Evolutionary conservation across 2,797 vertebrate species (phyloP).

Genomic region (Tragopan temminckii): DNA sequence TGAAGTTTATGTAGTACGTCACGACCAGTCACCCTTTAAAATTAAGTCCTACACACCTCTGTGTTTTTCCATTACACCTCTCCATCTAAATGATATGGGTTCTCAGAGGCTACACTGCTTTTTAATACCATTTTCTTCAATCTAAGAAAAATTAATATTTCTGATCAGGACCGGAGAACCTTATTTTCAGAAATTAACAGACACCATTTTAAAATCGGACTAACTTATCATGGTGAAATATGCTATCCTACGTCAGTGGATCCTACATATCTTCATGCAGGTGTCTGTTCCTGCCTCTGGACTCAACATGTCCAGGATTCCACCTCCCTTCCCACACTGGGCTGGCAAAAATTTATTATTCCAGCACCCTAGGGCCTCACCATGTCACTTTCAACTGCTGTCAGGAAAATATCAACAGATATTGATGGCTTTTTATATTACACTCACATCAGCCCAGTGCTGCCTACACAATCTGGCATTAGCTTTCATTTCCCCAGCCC

Average conservation of each 20-base stretch:
- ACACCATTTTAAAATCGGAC: not conserved
- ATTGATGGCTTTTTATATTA: not conserved
- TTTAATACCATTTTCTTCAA: not conserved
- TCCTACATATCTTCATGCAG: not conserved
- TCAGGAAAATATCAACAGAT: conserved; percentile 22
- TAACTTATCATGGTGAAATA: not conserved
- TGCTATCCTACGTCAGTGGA: not conserved
- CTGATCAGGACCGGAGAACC: not conserved
- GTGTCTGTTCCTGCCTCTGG: not conserved
- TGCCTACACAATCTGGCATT: not conserved
- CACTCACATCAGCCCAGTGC: not conserved
- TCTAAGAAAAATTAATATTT: not conserved
- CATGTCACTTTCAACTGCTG: not conserved
- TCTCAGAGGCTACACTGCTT: not conserved
- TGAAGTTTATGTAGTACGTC: not conserved
- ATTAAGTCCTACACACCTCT: not conserved
- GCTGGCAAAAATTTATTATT: not conserved
- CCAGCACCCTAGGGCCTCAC: not conserved
- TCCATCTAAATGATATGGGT: rapidly evolving
- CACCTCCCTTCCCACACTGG: not conserved
- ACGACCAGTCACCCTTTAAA: not conserved
- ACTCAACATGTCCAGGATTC: not conserved
- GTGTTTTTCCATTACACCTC: not conserved
- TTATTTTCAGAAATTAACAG: not conserved
- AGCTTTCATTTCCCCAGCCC: not conserved